Conservation (phyloP, 2,797 vertebrate species). For the Novumbra hubbsi region DNA sequence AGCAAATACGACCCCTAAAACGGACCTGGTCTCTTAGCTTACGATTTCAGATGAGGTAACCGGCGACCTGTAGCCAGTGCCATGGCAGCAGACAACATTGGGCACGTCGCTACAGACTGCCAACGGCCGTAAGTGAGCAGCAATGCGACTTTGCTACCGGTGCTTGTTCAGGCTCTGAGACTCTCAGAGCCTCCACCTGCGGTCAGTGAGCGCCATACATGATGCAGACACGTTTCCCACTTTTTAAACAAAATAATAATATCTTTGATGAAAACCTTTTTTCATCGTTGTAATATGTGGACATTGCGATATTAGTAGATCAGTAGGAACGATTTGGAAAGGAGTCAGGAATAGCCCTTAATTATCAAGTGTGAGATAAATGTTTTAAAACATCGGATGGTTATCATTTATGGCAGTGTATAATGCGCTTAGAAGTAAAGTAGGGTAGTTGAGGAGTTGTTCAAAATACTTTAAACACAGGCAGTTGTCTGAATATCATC, state of each 20-base stretch:
- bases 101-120: slow-evolving; percentile 8
- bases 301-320: neutral
- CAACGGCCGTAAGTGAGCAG: neutral
- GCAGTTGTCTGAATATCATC: neutral
- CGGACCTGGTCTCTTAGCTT: neutral
- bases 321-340: neutral
- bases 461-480: neutral
- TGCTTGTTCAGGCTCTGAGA: neutral
- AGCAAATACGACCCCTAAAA: neutral
- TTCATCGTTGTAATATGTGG: neutral
- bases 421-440: neutral
- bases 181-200: neutral
- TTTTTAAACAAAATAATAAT: too few relatives aligned
- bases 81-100: slow-evolving; percentile 10
- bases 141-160: too few relatives aligned
- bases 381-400: neutral
- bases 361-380: neutral
- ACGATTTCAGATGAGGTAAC: slow-evolving; percentile 7
- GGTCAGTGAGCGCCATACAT: neutral
- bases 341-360: neutral
- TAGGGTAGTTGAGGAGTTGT: neutral
- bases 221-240: neutral
- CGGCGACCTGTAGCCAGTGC: slow-evolving; percentile 3
- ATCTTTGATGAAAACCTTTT: neutral
- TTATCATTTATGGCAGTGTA: neutral